Evolutionary conservation across 2,113 vertebrate genomes (phyloP).

Genomic region (Pholis gunnellus): DNA sequence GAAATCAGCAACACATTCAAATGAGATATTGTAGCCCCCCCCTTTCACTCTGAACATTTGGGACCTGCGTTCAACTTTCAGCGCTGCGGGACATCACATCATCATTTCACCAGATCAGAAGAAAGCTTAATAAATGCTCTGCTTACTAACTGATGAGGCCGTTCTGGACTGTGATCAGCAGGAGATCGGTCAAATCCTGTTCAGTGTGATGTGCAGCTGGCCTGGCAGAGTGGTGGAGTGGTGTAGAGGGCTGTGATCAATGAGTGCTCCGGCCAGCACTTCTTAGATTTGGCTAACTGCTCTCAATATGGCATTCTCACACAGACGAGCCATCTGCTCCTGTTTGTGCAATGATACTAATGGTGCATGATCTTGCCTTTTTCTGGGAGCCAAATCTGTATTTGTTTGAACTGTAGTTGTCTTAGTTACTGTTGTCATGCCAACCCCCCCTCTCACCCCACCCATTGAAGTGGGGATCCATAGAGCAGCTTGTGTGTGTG

Average conservation of each 20-base stretch:
- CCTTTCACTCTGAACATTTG: neutral
- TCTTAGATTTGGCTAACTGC: slow-evolving; percentile 33
- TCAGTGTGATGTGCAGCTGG: slow-evolving; percentile 38
- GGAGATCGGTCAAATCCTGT: slow-evolving; percentile 44
- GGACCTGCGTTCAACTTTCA: slow-evolving; percentile 13
- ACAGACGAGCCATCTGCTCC: slow-evolving; percentile 42
- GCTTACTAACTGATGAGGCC: slow-evolving; percentile 43
- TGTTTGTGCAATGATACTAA: slow-evolving; percentile 44
- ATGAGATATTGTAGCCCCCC: slow-evolving; percentile 25
- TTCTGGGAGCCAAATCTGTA: slow-evolving; percentile 58
- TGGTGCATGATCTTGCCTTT: slow-evolving; percentile 47
- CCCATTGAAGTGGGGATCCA: slow-evolving; percentile 72
- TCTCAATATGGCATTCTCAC: slow-evolving; percentile 28
- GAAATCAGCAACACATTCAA: slow-evolving; percentile 60
- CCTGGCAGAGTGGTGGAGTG: neutral
- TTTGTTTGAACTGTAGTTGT: slow-evolving; percentile 82
- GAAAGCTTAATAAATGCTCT: slow-evolving; percentile 5
- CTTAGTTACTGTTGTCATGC: slow-evolving; percentile 82
- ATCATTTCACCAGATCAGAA: neutral
- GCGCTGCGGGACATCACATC: slow-evolving; percentile 29
- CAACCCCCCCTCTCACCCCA: slow-evolving; percentile 53
- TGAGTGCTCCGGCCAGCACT: slow-evolving; percentile 6
- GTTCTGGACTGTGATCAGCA: slow-evolving; percentile 47
- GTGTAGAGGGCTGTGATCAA: slow-evolving; percentile 40
- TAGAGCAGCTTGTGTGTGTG: slow-evolving; percentile 62